These are phyloP conservation scores for Vespertilio murinus DNA, from an alignment of 2,797 vertebrate species.

Conservation along the genomic window DNA sequence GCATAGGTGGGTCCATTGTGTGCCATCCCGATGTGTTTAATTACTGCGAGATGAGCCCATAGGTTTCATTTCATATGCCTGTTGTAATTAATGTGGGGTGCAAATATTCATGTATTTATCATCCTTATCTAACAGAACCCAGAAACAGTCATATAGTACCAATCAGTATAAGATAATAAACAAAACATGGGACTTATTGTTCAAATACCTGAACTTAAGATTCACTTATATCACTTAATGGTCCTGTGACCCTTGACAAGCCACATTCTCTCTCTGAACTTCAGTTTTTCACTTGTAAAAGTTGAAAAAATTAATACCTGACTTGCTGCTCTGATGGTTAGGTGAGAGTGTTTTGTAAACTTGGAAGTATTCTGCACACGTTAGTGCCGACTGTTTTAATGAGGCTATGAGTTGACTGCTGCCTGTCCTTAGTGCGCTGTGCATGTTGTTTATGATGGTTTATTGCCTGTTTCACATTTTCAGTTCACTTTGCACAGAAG, in stretches of 20 bases:
- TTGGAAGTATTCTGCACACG: background rate
- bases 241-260: background rate
- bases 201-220: constrained; percentile 11
- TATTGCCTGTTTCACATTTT: background rate
- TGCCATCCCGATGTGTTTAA: constrained; percentile 4
- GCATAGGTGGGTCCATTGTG: background rate
- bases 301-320: background rate
- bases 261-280: constrained; percentile 1
- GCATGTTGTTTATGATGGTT: background rate
- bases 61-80: constrained; percentile 1
- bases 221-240: background rate
- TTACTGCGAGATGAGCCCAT: background rate
- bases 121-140: background rate
- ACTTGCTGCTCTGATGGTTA: background rate
- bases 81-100: background rate
- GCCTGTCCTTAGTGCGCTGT: background rate
- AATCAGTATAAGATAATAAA: background rate
- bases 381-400: background rate
- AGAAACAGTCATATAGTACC: background rate
- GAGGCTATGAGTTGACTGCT: background rate
- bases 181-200: background rate
- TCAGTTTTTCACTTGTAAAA: background rate
- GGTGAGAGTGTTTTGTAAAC: constrained; percentile 16
- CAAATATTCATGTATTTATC: background rate
- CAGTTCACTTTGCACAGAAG: background rate